Evolutionary conservation across 2,113 vertebrate species (phyloP).

Genomic region (Peromyscus maniculatus): DNA sequence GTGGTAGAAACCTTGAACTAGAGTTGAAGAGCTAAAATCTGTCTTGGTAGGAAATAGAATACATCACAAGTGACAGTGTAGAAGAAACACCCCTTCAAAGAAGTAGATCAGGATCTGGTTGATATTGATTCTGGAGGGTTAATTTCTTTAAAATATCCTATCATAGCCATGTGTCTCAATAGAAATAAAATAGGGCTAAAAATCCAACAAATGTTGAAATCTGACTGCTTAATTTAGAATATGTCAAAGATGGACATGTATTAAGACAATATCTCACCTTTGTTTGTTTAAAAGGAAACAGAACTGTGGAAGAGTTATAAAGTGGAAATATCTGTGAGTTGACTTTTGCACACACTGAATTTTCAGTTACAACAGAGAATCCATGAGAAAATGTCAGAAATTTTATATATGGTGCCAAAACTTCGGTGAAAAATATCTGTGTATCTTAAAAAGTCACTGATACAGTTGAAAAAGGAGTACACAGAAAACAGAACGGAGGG

Average conservation of each 20-base stretch:
- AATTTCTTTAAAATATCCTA: neutral
- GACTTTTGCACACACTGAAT: neutral
- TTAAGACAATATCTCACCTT: neutral
- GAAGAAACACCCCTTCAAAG: neutral
- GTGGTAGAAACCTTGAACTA: neutral
- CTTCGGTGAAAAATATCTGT: constrained; percentile 3
- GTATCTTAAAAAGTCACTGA: neutral
- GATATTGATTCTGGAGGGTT: neutral
- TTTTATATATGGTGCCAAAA: neutral
- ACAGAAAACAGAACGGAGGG: neutral
- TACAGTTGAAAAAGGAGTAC: constrained; percentile 9
- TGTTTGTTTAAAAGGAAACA: neutral
- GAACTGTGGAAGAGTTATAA: neutral
- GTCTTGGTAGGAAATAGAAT: neutral
- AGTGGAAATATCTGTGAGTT: neutral
- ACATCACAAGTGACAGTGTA: neutral
- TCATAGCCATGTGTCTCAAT: neutral
- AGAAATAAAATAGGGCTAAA: constrained; percentile 55
- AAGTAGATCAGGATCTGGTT: neutral
- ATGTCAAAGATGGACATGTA: constrained; percentile 20
- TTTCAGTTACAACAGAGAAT: neutral
- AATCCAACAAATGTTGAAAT: neutral
- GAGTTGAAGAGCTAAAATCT: neutral
- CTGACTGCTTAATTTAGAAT: neutral
- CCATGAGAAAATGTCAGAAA: neutral